Percentiles rank a stretch among this genome's conserved stretches.
Evolutionary conservation across 1,140 invertebrate species (phyloP).

Genomic region (Zaprionus vittiger): DNA sequence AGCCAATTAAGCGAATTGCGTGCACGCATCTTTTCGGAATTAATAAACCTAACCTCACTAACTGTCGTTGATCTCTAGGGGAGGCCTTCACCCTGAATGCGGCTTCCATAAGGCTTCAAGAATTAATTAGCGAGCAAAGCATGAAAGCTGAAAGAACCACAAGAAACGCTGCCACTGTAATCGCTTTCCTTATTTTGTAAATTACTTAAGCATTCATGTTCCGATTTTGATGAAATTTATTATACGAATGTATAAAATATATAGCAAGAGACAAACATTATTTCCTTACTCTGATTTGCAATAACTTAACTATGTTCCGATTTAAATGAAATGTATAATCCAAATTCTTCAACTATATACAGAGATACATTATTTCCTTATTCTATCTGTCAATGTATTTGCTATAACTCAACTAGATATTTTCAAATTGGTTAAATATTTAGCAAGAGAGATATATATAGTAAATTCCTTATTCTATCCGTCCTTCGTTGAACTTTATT

Average conservation of each 20-base stretch:
- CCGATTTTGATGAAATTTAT: not conserved
- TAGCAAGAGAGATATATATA: too few relatives aligned
- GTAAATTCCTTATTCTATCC: too few relatives aligned
- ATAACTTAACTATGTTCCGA: not conserved
- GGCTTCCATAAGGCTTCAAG: not conserved
- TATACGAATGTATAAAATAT: not conserved
- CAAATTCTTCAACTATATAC: too few relatives aligned
- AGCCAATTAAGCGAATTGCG: not conserved
- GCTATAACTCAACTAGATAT: too few relatives aligned
- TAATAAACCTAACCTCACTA: not conserved
- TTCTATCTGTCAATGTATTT: too few relatives aligned
- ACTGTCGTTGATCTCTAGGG: not conserved
- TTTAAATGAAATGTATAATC: not conserved
- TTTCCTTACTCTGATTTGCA: not conserved
- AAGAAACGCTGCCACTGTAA: not conserved
- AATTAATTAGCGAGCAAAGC: slow-evolving; percentile 1
- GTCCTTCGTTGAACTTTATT: too few relatives aligned
- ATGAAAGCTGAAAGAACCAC: not conserved
- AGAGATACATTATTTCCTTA: too few relatives aligned
- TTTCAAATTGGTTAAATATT: too few relatives aligned
- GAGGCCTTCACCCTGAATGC: not conserved
- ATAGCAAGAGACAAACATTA: too few relatives aligned
- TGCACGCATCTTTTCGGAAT: not conserved
- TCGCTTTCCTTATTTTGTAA: not conserved
- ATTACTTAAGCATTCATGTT: not conserved